phyloP scores from a whole-genome alignment of 2,888 invertebrate genomes.

The Cryptocheilus praepositus region DNA sequence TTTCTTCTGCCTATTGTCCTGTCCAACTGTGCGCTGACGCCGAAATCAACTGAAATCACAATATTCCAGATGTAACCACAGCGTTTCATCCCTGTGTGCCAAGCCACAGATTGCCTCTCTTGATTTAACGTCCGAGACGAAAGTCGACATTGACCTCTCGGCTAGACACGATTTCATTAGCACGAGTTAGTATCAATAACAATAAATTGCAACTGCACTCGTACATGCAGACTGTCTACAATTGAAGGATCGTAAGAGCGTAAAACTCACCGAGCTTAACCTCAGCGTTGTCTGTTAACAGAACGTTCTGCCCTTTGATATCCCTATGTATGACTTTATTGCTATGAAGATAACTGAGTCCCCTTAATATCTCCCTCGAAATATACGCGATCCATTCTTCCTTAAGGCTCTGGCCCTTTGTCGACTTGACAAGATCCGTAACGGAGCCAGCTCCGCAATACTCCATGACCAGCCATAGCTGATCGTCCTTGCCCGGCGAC shows the following conservation, averaged over 20 bases:
- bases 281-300: slow-evolving; percentile 99
- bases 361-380: slow-evolving; percentile 95
- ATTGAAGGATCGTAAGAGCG: slow-evolving; percentile 1
- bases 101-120: no score
- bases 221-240: background rate
- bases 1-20: slow-evolving; percentile 98
- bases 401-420: slow-evolving; percentile 97
- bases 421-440: slow-evolving; percentile 99
- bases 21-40: slow-evolving; percentile 99
- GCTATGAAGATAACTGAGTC: slow-evolving; percentile 97
- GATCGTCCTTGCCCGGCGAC: slow-evolving; percentile 99
- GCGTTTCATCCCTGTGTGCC: no score
- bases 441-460: slow-evolving; percentile 99
- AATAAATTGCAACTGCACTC: background rate
- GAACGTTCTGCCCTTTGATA: slow-evolving; percentile 99
- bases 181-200: no score
- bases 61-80: background rate
- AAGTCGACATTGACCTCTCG: no score
- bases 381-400: slow-evolving; percentile 99
- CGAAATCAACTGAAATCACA: slow-evolving; percentile 90
- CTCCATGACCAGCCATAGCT: slow-evolving; percentile 99
- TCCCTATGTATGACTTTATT: slow-evolving; percentile 99
- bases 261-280: slow-evolving; percentile 92
- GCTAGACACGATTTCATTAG: no score
- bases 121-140: no score